phyloP scores from a whole-genome alignment of 2,797 vertebrate species.

The Triplophysa yarkandensis region DNA sequence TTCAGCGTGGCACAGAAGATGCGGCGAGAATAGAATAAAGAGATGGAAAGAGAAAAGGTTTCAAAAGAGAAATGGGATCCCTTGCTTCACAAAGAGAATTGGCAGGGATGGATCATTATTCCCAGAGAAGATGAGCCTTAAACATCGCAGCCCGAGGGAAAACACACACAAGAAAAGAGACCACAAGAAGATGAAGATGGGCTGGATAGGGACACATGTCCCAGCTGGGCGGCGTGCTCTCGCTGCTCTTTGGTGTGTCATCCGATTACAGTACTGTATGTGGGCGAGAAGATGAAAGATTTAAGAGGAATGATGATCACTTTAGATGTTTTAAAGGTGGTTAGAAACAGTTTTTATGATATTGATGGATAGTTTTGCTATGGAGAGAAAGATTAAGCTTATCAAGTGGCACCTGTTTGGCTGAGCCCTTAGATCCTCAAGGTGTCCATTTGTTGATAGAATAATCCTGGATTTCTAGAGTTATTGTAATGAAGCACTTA shows the following conservation, averaged over 20 bases:
- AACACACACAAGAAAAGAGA: slow-evolving; percentile 55
- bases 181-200: slow-evolving; percentile 72
- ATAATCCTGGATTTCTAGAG: neutral
- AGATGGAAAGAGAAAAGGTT: slow-evolving; percentile 67
- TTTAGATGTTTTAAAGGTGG: slow-evolving; percentile 63
- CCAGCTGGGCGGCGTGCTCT: slow-evolving; percentile 65
- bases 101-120: slow-evolving; percentile 71
- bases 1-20: slow-evolving; percentile 47
- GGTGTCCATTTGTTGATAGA: neutral
- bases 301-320: slow-evolving; percentile 60
- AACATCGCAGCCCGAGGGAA: slow-evolving; percentile 65
- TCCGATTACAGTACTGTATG: slow-evolving; percentile 73
- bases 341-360: slow-evolving; percentile 68
- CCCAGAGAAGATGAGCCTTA: slow-evolving; percentile 75
- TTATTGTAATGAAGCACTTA: neutral
- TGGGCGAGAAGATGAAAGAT: slow-evolving; percentile 68
- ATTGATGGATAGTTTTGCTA: slow-evolving; percentile 56
- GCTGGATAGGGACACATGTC: slow-evolving; percentile 77
- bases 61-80: slow-evolving; percentile 79
- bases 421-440: slow-evolving; percentile 38
- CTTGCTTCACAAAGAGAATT: slow-evolving; percentile 68
- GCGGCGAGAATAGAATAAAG: slow-evolving; percentile 51
- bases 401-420: slow-evolving; percentile 67
- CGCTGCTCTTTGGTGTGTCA: slow-evolving; percentile 75
- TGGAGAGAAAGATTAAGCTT: slow-evolving; percentile 69